Evolutionary conservation across 2,113 vertebrate genomes (phyloP).

Genomic region (Psittacula cyanocephala): DNA sequence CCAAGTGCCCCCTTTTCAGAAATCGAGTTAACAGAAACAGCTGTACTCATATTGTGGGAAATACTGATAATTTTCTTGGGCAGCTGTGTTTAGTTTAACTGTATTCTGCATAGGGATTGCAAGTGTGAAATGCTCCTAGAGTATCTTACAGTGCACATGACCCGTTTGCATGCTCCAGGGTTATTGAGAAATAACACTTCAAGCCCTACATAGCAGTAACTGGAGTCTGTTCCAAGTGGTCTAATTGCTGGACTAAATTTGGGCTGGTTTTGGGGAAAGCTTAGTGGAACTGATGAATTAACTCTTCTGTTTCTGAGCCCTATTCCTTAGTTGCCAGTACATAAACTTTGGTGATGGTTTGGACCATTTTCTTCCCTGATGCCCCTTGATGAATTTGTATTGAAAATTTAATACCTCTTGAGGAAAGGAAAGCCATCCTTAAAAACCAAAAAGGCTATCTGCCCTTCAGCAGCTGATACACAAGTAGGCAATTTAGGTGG

Average conservation of each 20-base stretch:
- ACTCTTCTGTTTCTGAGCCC: background rate
- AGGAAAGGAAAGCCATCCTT: background rate
- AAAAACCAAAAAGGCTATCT: background rate
- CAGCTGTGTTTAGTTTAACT: background rate
- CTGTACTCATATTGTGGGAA: background rate
- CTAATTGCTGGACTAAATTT: background rate
- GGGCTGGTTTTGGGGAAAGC: background rate
- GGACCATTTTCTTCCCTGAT: background rate
- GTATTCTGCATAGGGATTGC: background rate
- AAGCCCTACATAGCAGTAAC: background rate
- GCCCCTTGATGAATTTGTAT: background rate
- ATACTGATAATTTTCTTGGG: background rate
- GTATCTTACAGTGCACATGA: background rate
- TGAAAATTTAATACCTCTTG: background rate
- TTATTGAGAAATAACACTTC: slow-evolving; percentile 29
- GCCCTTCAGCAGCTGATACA: background rate
- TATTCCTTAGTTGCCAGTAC: background rate
- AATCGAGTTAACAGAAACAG: background rate
- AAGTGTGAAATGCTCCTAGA: background rate
- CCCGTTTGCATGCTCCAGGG: background rate
- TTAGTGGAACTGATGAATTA: background rate
- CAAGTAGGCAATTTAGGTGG: background rate
- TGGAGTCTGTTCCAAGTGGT: background rate
- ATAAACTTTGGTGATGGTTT: background rate
- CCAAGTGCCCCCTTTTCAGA: background rate